Percentiles rank a stretch among this genome's conserved stretches.
Evolutionary conservation across 2,113 vertebrate species (phyloP).

Genomic region (Fregata magnificens): DNA sequence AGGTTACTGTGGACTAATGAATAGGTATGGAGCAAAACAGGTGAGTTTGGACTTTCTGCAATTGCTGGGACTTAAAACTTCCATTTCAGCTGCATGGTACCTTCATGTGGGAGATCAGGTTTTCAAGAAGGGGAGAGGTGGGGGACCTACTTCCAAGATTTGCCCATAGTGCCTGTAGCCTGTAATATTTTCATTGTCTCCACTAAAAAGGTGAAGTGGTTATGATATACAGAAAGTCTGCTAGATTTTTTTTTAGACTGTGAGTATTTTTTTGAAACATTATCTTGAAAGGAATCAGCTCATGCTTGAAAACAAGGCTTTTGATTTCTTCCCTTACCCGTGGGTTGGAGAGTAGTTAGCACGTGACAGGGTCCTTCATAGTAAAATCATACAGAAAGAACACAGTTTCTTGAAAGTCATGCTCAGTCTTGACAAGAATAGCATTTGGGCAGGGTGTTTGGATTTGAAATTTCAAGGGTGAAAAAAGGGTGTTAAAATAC

Average conservation of each 20-base stretch:
- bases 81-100: neutral
- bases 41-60: neutral
- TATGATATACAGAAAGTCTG: neutral
- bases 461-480: neutral
- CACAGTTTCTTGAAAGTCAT: neutral
- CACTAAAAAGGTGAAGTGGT: neutral
- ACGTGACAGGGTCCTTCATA: neutral
- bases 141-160: neutral
- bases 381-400: neutral
- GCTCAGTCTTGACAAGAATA: neutral
- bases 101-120: neutral
- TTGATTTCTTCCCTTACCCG: neutral
- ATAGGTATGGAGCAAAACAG: neutral
- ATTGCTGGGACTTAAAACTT: neutral
- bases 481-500: conserved; percentile 38
- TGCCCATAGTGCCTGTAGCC: neutral
- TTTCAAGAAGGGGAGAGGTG: neutral
- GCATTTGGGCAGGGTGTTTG: neutral
- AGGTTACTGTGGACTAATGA: neutral
- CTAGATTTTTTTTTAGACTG: neutral
- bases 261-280: neutral
- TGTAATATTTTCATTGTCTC: neutral
- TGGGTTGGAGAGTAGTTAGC: neutral
- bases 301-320: neutral
- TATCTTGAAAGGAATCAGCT: neutral